Conservation (phyloP, 2,797 vertebrate species). For the Danio jaintianensis region DNA sequence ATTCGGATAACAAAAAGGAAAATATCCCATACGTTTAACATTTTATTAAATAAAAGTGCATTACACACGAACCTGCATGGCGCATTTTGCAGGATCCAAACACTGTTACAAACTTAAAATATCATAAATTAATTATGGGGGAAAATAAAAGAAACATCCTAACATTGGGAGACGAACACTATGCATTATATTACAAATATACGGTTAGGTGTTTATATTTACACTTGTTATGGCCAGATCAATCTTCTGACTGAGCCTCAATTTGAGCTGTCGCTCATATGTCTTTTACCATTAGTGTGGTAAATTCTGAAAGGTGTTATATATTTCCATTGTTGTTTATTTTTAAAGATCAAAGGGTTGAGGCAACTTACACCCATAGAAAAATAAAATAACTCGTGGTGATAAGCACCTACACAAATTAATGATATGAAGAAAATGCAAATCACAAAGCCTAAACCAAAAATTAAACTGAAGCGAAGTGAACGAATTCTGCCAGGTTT, state of each 20-base stretch:
- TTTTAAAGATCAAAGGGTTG: constrained; percentile 5
- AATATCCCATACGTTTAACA: constrained; percentile 68
- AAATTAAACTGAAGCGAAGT: constrained; percentile 45
- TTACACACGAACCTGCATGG: constrained; percentile 84
- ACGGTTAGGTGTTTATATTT: constrained; percentile 63
- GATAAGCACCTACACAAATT: constrained; percentile 34
- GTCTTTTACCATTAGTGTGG: constrained; percentile 16
- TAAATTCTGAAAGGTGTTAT: constrained; percentile 4
- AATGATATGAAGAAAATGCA: constrained; percentile 24
- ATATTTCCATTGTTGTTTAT: constrained; percentile 6
- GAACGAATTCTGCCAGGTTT: constrained; percentile 55
- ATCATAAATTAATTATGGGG: constrained; percentile 86
- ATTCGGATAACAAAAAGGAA: constrained; percentile 32
- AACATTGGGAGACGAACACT: constrained; percentile 76
- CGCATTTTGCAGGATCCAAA: constrained; percentile 68
- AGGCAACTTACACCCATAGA: not conserved
- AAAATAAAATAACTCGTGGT: constrained; percentile 44
- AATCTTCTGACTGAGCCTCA: constrained; percentile 21
- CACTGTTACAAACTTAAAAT: constrained; percentile 82
- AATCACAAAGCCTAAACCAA: constrained; percentile 55
- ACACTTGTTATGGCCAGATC: constrained; percentile 65
- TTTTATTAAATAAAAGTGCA: constrained; percentile 89
- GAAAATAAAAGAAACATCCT: constrained; percentile 81
- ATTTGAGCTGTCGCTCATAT: constrained; percentile 17
- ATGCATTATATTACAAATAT: constrained; percentile 85